Base-by-base conservation (phyloP, 2,888 invertebrate genomes). In the Brachypalpus laphriformis region DNA sequence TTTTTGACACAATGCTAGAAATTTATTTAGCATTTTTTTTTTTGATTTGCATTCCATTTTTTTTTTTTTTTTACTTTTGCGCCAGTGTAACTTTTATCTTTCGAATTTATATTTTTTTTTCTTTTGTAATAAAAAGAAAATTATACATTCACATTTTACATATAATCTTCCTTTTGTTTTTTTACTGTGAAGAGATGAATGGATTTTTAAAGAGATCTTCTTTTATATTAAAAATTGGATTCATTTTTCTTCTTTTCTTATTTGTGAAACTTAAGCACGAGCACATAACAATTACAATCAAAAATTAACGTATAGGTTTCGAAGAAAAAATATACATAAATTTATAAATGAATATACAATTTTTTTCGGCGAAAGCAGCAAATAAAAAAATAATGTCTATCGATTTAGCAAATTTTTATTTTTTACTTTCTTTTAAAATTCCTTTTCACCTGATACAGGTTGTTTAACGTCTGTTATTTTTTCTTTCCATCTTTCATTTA, bases 371-470 rank as follows among this genome's bases (percentile, higher is more conserved):
- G 47, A 71, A 71, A 71, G 47, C 57, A 42, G 8, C 11, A 51
- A 25, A 16, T 25, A 25, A 31, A 47, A n/a, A 4, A 56, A 68
- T 18, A n/a, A 11, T 11, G 68, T 68, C 25, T 54, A 28, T 54
- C 42, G 40, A 54, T 22, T 31, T 59, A 47, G 63, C 45, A 45
- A 25, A 9, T 34, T 34, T 28, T 63, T 57, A 14, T 42, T 74
- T 20, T 47, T 71, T 51, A 11, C 18, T 34, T 65, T 65, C 70
- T 70, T 80, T 77, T 72, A 28, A 65, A 75, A 59, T 63, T 72
- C 57, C 71, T 77, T 82, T 82, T 85, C 71, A 85, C 85, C 85
- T 85, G 80, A 85, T 85, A 85, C 85, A 85, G 85, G 85, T 81
- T 85, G 85, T 76, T 85, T 71, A 63, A 70, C 49, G 37, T 59